phyloP scores from a whole-genome alignment of 2,797 vertebrate species.

The Mus minutoides region DNA sequence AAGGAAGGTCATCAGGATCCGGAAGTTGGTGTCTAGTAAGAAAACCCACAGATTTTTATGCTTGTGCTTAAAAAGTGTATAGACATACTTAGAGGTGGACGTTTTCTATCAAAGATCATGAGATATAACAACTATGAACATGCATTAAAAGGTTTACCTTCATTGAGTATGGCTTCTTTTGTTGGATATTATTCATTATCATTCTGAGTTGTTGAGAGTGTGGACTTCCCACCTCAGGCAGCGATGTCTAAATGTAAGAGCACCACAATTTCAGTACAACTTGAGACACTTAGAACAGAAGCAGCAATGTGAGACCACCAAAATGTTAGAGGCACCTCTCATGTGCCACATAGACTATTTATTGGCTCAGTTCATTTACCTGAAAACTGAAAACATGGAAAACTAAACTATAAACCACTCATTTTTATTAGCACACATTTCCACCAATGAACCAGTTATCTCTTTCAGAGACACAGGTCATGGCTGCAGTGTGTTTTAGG shows the following conservation, averaged over 20 bases:
- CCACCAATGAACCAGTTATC: neutral
- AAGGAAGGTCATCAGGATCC: neutral
- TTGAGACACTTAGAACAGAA: neutral
- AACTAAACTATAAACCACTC: neutral
- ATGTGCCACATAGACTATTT: neutral
- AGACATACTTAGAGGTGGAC: neutral
- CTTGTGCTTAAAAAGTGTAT: neutral
- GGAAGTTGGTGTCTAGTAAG: neutral
- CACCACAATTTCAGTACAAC: neutral
- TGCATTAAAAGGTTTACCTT: slow-evolving; percentile 89
- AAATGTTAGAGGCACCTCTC: neutral
- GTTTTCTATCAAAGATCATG: neutral
- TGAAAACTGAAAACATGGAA: neutral
- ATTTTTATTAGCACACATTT: neutral
- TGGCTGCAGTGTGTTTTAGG: neutral
- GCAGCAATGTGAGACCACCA: neutral
- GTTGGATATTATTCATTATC: slow-evolving; percentile 89
- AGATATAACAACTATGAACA: neutral
- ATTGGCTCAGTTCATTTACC: neutral
- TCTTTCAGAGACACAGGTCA: neutral
- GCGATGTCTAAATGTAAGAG: slow-evolving; percentile 85
- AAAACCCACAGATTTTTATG: neutral
- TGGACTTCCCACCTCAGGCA: slow-evolving; percentile 93
- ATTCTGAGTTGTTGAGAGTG: slow-evolving; percentile 91
- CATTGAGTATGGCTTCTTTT: slow-evolving; percentile 92